Conservation (phyloP, 2,888 invertebrate species). For the Anorthoa munda region DNA sequence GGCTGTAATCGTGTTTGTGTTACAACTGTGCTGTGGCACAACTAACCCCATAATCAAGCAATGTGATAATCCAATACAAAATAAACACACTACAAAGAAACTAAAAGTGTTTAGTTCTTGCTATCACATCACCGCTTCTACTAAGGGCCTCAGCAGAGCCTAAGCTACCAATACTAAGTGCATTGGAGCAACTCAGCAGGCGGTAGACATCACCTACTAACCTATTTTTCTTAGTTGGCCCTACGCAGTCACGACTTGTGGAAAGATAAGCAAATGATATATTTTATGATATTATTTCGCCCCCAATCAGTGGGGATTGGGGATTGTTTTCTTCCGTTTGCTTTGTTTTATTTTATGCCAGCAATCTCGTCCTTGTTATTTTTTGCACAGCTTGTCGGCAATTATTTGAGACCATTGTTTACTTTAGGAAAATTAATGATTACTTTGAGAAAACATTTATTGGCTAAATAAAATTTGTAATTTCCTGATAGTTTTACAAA, state of each 20-base stretch:
- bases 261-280: conserved; percentile 60
- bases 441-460: background rate
- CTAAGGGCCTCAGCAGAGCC: conserved; percentile 6
- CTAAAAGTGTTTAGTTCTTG: background rate
- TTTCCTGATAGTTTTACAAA: too few relatives aligned
- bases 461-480: background rate
- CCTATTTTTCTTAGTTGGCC: conserved; percentile 56
- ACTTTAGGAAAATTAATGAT: background rate
- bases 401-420: background rate
- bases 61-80: background rate
- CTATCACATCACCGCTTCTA: background rate
- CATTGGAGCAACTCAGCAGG: conserved; percentile 38
- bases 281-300: conserved; percentile 41
- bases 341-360: conserved; percentile 23
- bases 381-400: background rate
- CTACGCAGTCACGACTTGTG: conserved; percentile 51
- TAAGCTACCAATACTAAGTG: conserved; percentile 44
- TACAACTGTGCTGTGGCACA: background rate
- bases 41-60: background rate
- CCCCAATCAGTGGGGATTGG: conserved; percentile 20
- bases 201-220: conserved; percentile 54
- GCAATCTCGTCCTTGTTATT: conserved; percentile 7
- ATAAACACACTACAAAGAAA: background rate
- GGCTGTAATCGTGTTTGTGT: background rate
- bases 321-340: conserved; percentile 10